Conservation (phyloP, 2,797 vertebrate genomes). For the Ibycter americanus region DNA sequence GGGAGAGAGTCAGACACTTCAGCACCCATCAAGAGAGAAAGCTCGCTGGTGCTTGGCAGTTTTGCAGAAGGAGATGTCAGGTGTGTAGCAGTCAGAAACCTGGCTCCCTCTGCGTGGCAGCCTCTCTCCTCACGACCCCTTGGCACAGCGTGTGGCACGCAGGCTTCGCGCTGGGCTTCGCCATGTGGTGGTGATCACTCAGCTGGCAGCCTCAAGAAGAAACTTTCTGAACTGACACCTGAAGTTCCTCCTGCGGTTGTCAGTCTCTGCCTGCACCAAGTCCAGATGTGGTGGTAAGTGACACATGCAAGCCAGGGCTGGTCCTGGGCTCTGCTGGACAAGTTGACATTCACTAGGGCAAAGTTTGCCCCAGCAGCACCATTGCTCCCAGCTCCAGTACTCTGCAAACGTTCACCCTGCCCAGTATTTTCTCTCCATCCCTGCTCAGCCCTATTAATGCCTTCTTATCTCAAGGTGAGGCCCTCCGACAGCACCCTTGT, state of each 20-base stretch:
- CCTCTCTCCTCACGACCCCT: not conserved
- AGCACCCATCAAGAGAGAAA: not conserved
- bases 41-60: not conserved
- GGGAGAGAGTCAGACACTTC: not conserved
- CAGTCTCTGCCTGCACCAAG: not conserved
- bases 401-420: not conserved
- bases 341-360: not conserved
- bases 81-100: not conserved
- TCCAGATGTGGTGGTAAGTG: not conserved
- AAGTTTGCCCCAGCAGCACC: not conserved
- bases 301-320: not conserved
- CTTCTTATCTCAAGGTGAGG: slow-evolving; percentile 9
- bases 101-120: fast-evolving
- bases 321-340: not conserved
- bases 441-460: not conserved
- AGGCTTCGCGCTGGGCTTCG: not conserved
- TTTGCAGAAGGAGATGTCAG: not conserved
- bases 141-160: fast-evolving
- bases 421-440: not conserved
- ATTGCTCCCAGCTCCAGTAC: not conserved
- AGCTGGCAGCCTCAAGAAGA: not conserved
- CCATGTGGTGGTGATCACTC: fast-evolving
- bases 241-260: not conserved
- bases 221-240: not conserved
- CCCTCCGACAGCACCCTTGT: not conserved